Evolutionary conservation across 2,797 vertebrate genomes (phyloP).

Genomic region (Gobio occitaniae): DNA sequence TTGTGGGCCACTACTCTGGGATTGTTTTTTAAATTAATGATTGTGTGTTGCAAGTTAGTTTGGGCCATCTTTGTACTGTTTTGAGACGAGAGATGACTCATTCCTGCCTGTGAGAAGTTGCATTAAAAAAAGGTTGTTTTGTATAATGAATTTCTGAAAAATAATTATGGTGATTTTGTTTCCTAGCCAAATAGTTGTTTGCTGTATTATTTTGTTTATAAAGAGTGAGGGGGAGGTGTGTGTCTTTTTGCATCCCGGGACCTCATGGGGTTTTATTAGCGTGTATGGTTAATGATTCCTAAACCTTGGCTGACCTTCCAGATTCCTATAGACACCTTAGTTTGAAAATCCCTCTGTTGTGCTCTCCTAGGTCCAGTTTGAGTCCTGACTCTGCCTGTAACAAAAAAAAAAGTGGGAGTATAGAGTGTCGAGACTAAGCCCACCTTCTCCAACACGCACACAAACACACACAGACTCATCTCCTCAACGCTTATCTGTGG

Average conservation of each 20-base stretch:
- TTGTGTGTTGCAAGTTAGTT: slow-evolving; percentile 4
- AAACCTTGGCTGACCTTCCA: slow-evolving; percentile 81
- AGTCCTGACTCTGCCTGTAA: slow-evolving; percentile 67
- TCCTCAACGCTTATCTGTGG: slow-evolving; percentile 18
- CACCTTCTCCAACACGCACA: slow-evolving; percentile 41
- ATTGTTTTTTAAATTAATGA: slow-evolving; percentile 3
- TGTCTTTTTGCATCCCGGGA: slow-evolving; percentile 34
- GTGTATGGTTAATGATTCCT: slow-evolving; percentile 90
- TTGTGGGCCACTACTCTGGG: not conserved
- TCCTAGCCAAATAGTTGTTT: not conserved
- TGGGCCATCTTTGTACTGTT: not conserved
- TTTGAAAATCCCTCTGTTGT: slow-evolving; percentile 58
- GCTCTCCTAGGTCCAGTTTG: slow-evolving; percentile 62
- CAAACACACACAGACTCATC: slow-evolving; percentile 41
- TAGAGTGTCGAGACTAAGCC: slow-evolving; percentile 46
- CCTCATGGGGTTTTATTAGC: slow-evolving; percentile 74
- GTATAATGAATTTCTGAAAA: not conserved
- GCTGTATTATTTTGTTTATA: slow-evolving; percentile 8
- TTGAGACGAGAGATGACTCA: not conserved
- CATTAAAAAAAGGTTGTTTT: not conserved
- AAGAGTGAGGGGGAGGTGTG: slow-evolving; percentile 34
- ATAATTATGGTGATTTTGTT: not conserved
- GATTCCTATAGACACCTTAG: slow-evolving; percentile 76
- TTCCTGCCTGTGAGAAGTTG: not conserved
- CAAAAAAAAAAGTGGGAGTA: slow-evolving; percentile 43